Evolutionary conservation across 2,888 invertebrate genomes (phyloP), one percentile per base, ranked within the genome.

Genomic region (Mongoloraphidia duomilia): DNA sequence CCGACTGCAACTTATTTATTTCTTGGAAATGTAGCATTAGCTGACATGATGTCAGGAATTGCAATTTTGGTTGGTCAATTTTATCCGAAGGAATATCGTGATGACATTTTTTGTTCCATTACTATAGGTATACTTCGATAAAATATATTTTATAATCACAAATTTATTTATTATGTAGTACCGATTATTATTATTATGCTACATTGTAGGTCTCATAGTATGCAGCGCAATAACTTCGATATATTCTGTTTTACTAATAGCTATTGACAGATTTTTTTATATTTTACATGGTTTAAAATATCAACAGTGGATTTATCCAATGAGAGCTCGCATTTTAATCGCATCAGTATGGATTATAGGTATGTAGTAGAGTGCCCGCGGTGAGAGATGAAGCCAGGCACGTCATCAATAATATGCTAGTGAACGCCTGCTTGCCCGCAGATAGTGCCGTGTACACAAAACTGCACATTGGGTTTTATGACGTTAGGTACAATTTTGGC

Each of bases 251-350:
- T 77, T 76, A 1, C 61, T 80, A 9, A 78, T 81, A 34, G 80
- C 77, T 3, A 65, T 79, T 1, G 81, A 81, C 57, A 67, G 81
- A 34, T 81, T 75, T 57, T 70, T 80, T 41, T 81, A 77, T 60
- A 80, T 81, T 42, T 62, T 79, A 1, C 76, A 80, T 56, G 80
- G 80, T 1, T 61, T 80, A 12, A 73, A 77, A 59, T 80, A 80
- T 57, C 74, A 77, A 59, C 66, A 71, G 49, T 78, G 76, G 73
- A 71, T 78, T 45, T 77, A 72, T 54, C 74, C 77, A 1, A 71
- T 68, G 1, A 68, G 76, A 54, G 77, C 77, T 3, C 67, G 78
- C 47, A 63, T 74, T 8, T 69, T 75, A 51, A 77, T 80, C 35
- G 52, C 70, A 2, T 60, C 69, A 34, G 72, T 75, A 14, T 80